phyloP scores from a whole-genome alignment of 2,113 vertebrate species.

The Paramormyrops kingsleyae region DNA sequence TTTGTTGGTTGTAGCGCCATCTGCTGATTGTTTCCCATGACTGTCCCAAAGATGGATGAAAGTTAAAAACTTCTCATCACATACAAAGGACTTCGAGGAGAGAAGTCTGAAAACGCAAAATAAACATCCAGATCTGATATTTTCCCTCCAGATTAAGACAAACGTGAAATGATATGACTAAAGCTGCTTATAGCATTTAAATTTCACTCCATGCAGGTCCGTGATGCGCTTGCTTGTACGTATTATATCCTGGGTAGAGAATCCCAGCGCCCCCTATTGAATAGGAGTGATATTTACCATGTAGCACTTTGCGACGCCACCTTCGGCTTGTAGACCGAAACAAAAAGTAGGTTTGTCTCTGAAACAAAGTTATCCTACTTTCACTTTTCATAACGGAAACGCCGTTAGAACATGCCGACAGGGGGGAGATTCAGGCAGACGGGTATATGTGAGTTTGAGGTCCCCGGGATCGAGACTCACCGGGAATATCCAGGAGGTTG shows the following conservation, averaged over 20 bases:
- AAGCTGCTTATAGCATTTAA: neutral
- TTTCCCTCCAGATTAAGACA: neutral
- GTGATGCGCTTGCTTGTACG: neutral
- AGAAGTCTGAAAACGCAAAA: neutral
- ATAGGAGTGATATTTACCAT: neutral
- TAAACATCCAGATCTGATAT: neutral
- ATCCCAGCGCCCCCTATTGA: neutral
- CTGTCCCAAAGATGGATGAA: neutral
- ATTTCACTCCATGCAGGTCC: neutral
- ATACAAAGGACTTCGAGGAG: too few relatives aligned
- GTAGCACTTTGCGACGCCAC: neutral
- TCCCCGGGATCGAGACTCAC: neutral
- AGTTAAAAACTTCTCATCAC: neutral
- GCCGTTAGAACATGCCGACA: neutral
- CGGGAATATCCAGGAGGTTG: neutral
- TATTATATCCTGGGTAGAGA: neutral
- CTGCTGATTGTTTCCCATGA: neutral
- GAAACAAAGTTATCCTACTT: neutral
- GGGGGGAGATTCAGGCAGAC: neutral
- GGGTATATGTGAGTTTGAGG: neutral
- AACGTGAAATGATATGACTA: neutral
- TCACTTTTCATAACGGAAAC: neutral
- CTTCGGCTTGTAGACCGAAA: neutral
- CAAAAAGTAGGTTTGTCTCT: too few relatives aligned
- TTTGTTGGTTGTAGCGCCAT: neutral